Evolutionary conservation across 2,797 vertebrate genomes (phyloP).

Genomic region (Gobionotothen gibberifrons): DNA sequence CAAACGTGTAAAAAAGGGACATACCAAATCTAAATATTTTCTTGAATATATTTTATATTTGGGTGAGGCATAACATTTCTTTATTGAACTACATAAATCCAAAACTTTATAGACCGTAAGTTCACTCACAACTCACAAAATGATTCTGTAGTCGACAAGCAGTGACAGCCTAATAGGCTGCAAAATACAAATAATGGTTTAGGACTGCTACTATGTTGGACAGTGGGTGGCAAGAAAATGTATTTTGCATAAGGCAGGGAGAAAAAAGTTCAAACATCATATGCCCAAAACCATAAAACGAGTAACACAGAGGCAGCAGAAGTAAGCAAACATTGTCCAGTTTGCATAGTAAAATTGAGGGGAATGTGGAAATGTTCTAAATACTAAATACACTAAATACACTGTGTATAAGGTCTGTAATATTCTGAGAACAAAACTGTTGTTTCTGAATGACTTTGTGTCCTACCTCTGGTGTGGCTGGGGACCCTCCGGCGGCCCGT

Average conservation of each 20-base stretch:
- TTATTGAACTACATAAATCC: slow-evolving; percentile 14
- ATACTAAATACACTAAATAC: neutral
- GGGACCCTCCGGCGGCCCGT: slow-evolving; percentile 89
- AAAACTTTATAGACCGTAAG: neutral
- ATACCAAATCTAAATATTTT: slow-evolving; percentile 8
- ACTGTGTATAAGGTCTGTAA: neutral
- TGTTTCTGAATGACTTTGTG: slow-evolving; percentile 4
- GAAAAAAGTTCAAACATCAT: slow-evolving; percentile 1
- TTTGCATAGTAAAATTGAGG: neutral
- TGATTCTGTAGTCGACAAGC: neutral
- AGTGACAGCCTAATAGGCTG: neutral
- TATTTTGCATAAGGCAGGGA: neutral
- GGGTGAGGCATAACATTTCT: neutral
- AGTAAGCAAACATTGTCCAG: neutral
- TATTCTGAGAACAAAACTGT: neutral
- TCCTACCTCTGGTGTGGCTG: slow-evolving; percentile 90
- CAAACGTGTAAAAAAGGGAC: neutral
- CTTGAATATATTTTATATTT: slow-evolving; percentile 10
- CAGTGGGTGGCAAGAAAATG: neutral
- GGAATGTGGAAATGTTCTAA: neutral
- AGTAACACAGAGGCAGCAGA: neutral
- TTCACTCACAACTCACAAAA: slow-evolving; percentile 2
- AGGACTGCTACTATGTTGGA: neutral
- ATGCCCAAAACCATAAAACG: neutral
- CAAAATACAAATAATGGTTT: slow-evolving; percentile 6